Base-by-base conservation (phyloP, 2,113 vertebrate species). In the Bufo bufo region DNA sequence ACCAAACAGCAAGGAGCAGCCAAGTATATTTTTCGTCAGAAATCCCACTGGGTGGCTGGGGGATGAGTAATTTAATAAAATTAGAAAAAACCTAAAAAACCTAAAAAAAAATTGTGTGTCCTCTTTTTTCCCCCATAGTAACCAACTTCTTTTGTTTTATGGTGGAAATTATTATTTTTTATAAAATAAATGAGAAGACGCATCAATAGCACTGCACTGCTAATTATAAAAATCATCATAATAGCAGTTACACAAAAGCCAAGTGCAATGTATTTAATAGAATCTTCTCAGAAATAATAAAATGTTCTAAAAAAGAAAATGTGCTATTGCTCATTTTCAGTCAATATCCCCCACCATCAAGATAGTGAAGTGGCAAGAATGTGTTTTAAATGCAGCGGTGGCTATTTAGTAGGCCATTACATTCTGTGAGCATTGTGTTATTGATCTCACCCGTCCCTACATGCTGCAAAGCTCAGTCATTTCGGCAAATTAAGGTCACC, bases 351-450 rank as follows among this genome's bases (percentile, higher is more conserved):
- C 45, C 20, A 50, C 49, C 20, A n/a, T 54, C 20, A 6, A 78
- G 49, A 78, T 54, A 52, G 54, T 52, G 0, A 50, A 77, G n/a
- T 56, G 50, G 52, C 20, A 56, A 56, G 6, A 3, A 16, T 79
- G 77, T 23, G 50, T 79, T 79, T 79, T 79, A 23, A 33, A 16
- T 58, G 77, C n/a, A 58, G 52, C 6, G n/a, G n/a, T 43, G 17
- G 43, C 11, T 80, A 12, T 59, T 43, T 56, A 78, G 50, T 52
- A 58, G 50, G 77, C 54, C 54, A 80, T 80, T 80, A 58, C 54
- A 56, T 58, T 80, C 54, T 80, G 11, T 43, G 10, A 56, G 54
- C 77, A 58, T 80, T 80, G 77, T 58, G 23, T n/a, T 58, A 80
- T 80, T 80, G 77, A 80, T 80, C 77, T 58, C 12, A 4, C 77